Conservation (phyloP, 2,888 invertebrate species). For the Eutolmus rufibarbis region DNA sequence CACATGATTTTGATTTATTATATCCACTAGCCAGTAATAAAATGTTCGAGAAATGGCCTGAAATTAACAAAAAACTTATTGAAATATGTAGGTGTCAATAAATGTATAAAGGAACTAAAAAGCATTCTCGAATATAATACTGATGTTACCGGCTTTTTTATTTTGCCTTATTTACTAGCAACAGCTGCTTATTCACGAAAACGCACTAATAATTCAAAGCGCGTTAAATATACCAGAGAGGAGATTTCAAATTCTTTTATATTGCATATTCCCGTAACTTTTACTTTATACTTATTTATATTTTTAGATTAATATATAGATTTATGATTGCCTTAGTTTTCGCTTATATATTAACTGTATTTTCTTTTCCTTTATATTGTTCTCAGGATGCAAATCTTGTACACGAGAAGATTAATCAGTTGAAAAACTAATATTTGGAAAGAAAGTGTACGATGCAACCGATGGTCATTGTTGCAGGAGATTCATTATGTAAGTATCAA, state of each 20-base stretch:
- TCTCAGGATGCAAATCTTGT: neutral
- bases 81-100: neutral
- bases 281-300: neutral
- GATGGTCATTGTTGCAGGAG: neutral
- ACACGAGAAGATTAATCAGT: neutral
- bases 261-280: neutral
- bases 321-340: too few relatives aligned
- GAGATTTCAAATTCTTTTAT: neutral
- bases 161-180: neutral
- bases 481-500: neutral
- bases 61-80: neutral
- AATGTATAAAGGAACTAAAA: neutral
- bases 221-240: neutral
- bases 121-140: neutral
- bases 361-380: neutral
- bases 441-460: neutral
- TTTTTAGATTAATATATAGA: neutral
- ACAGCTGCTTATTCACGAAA: neutral
- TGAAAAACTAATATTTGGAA: neutral
- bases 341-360: too few relatives aligned
- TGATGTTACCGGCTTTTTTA: neutral
- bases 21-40: neutral
- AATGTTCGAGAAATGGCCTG: neutral
- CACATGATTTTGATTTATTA: too few relatives aligned
- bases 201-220: neutral